phyloP scores from a whole-genome alignment of 2,113 vertebrate genomes.

The Natator depressus region DNA sequence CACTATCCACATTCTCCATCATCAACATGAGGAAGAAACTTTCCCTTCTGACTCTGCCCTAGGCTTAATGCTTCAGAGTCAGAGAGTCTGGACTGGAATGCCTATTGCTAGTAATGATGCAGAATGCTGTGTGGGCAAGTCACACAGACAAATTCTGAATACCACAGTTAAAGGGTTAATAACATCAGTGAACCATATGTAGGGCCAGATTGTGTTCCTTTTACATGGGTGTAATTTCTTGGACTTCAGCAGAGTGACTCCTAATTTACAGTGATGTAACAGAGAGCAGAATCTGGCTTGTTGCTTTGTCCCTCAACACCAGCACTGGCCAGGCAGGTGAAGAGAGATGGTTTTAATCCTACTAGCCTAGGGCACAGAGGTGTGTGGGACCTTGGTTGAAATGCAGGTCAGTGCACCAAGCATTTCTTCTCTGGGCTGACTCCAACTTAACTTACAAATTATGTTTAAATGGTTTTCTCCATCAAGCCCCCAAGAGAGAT shows the following conservation, averaged over 20 bases:
- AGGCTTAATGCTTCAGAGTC: neutral
- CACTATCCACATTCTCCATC: neutral
- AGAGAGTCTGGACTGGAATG: neutral
- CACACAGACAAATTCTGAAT: neutral
- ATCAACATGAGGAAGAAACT: neutral
- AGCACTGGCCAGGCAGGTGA: neutral
- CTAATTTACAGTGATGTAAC: neutral
- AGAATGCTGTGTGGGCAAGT: neutral
- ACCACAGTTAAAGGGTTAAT: neutral
- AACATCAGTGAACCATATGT: neutral
- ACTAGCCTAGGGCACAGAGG: neutral
- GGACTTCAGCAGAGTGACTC: neutral
- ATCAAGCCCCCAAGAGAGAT: neutral
- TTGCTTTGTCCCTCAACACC: neutral
- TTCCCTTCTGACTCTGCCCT: neutral
- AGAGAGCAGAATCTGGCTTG: neutral
- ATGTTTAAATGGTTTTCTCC: neutral
- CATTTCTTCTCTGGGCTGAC: neutral
- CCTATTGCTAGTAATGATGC: neutral
- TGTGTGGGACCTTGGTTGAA: neutral
- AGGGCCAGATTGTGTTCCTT: neutral
- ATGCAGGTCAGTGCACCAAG: neutral
- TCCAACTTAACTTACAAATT: neutral
- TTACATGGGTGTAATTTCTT: neutral
- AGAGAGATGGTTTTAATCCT: neutral